phyloP scores from a whole-genome alignment of 2,888 invertebrate species.

The Eupithecia vulgata region DNA sequence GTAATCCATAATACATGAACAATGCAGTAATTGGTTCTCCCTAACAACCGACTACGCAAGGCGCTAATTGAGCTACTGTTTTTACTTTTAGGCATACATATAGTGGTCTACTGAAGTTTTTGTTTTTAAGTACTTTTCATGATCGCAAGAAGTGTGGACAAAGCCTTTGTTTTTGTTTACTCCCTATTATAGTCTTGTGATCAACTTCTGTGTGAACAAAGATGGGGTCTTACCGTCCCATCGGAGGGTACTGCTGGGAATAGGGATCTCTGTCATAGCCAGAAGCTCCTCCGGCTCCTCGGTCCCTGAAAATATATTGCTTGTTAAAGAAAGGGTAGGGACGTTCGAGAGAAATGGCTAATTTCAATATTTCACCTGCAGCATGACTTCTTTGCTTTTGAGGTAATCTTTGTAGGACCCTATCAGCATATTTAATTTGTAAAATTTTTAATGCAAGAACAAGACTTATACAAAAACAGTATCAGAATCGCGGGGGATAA shows the following conservation, averaged over 20 bases:
- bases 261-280: constrained; percentile 81
- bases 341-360: neutral
- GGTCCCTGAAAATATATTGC: constrained; percentile 63
- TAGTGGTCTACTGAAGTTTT: neutral
- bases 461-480: no score
- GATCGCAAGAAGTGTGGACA: neutral
- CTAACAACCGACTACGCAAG: neutral
- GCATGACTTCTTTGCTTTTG: neutral
- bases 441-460: no score
- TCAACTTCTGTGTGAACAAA: neutral
- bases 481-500: no score
- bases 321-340: neutral
- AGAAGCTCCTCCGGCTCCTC: constrained; percentile 67
- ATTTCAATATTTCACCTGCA: neutral
- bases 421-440: neutral
- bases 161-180: neutral
- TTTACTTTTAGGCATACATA: neutral
- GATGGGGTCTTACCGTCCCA: constrained; percentile 76
- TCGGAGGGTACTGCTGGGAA: constrained; percentile 77
- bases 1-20: neutral
- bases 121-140: neutral
- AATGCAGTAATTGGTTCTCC: neutral
- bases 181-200: neutral
- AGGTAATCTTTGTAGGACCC: no score
- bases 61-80: neutral